Evolutionary conservation across 2,113 vertebrate genomes (phyloP).

Genomic region (Orthonyx spaldingii): DNA sequence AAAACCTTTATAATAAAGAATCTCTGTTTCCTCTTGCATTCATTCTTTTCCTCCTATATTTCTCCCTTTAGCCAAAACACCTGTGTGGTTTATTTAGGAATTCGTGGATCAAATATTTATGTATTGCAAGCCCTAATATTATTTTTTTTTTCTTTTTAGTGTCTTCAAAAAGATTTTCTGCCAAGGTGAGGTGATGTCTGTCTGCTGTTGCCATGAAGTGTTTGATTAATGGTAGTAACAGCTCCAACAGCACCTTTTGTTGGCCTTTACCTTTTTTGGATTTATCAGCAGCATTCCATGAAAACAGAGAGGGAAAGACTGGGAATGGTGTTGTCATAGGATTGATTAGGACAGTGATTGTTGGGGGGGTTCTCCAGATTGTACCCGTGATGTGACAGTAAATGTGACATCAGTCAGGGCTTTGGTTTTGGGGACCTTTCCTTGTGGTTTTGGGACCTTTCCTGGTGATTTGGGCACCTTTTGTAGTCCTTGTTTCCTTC

Average conservation of each 20-base stretch:
- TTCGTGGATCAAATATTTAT: background rate
- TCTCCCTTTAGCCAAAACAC: background rate
- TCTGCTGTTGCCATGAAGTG: background rate
- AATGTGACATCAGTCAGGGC: background rate
- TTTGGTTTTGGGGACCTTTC: background rate
- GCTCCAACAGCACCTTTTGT: background rate
- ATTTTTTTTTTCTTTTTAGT: constrained; percentile 73
- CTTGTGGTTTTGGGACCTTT: background rate
- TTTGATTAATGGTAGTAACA: background rate
- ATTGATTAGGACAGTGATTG: background rate
- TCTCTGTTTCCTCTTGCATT: background rate
- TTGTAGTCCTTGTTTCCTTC: background rate
- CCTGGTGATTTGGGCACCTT: background rate
- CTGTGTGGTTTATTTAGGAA: background rate
- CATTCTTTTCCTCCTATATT: background rate
- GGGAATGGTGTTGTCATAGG: background rate
- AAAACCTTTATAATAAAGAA: background rate
- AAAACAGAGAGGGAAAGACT: background rate
- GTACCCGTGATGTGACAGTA: background rate
- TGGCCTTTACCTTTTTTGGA: background rate
- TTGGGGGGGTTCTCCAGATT: background rate
- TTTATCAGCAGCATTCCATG: background rate
- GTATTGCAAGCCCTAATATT: background rate
- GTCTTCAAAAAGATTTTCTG: constrained; percentile 94
- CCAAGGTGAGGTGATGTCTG: constrained; percentile 83